Evolutionary conservation across 1,140 invertebrate genomes (phyloP), one percentile per base, ranked within the genome.

Genomic region (Bombus sylvicola): DNA sequence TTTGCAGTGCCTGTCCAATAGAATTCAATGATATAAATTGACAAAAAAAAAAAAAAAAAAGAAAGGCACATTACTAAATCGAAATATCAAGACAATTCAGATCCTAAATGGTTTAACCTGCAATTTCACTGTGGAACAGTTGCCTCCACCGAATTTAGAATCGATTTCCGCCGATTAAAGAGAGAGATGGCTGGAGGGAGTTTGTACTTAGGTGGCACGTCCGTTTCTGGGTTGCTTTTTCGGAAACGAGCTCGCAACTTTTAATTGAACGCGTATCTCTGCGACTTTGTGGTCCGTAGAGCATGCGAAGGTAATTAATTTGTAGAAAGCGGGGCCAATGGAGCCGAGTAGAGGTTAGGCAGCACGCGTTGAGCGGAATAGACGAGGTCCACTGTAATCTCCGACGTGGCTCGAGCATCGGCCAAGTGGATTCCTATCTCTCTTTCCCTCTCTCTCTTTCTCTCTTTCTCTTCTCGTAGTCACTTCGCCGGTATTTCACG

Each of bases 401-500:
- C 15, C 43, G 53, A 68, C 41, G 74, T 41, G 86, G 78, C 85
- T 84, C 76, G 81, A 84, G 72, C 43, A 75, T 47, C 59, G 72
- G 68, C 43, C 28, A 53, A 89, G 78, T 66, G 68, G 66, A 39
- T 39, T 72, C 39, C 25, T 13, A 2, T 72, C 28, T 3, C 69
- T n/a, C 69, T 39, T 10, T 71, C 12, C 28, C 59, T 77, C 22
- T n/a, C 22, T n/a, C 41, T 3, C 10, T 31, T 5, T 76, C 79
- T 62, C 28, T 72, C 25, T 8, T 1, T 72, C 39, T 72, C 74
- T 47, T 57, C 47, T 25, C 64, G 18, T 59, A 86, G 90, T 88
- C 90, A 89, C 76, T 90, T 91, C 80, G 83, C 34, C 88, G 91
- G 91, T 92, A 92, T 93, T 92, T 91, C 87, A 91, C 87, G 87